Evolutionary conservation across 1,140 invertebrate species (phyloP).

Genomic region (Spodoptera frugiperda): DNA sequence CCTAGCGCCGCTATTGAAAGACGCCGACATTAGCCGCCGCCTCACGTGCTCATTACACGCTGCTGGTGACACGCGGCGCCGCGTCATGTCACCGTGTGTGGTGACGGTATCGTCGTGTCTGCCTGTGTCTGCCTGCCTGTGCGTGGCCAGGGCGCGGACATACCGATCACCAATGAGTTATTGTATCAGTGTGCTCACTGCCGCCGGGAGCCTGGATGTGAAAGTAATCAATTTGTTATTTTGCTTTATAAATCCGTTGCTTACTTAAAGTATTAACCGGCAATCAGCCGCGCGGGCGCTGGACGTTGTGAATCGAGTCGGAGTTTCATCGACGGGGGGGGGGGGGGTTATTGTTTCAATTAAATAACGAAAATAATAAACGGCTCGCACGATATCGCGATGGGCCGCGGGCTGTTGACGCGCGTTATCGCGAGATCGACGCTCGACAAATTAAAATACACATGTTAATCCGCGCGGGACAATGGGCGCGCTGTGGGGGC

Average conservation of each 20-base stretch:
- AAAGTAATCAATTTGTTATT: background rate
- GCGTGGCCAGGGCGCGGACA: too few species aligned
- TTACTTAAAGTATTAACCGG: background rate
- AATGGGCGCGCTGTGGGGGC: background rate
- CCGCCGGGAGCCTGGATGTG: too few species aligned
- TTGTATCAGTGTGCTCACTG: too few species aligned
- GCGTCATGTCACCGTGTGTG: too few species aligned
- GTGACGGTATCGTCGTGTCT: too few species aligned
- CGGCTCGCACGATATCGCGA: conserved; percentile 14
- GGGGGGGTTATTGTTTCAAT: conserved; percentile 30
- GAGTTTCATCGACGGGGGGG: background rate
- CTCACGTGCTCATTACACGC: background rate
- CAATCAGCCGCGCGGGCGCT: background rate
- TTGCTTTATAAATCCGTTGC: background rate
- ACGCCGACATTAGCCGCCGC: background rate
- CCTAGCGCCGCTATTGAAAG: conserved; percentile 5
- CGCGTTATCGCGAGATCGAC: conserved; percentile 23
- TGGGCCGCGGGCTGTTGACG: conserved; percentile 21
- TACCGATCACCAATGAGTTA: too few species aligned
- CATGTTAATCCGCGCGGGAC: conserved; percentile 26
- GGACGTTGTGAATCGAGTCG: background rate
- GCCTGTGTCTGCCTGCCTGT: too few species aligned
- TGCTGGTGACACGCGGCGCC: background rate
- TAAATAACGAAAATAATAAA: conserved; percentile 24
- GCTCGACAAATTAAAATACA: conserved; percentile 38